Percentiles rank a stretch among this genome's conserved stretches.
phyloP scores from a whole-genome alignment of 2,888 invertebrate genomes.

The Galeruca laticollis region DNA sequence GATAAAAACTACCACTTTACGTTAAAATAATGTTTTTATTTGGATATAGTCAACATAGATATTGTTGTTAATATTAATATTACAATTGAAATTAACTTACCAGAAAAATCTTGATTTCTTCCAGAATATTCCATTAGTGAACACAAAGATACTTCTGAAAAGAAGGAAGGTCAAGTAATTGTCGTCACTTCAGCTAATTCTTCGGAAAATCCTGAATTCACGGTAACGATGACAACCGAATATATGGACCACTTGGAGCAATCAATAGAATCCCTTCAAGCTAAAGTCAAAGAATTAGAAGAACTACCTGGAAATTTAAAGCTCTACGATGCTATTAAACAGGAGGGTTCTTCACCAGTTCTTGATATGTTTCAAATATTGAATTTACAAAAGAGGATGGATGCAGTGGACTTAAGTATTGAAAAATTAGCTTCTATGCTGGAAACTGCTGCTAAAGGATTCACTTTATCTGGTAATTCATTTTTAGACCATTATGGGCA shows the following conservation, averaged over 20 bases:
- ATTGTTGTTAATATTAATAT: neutral
- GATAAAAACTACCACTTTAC: too few species aligned
- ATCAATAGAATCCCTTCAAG: conserved; percentile 64
- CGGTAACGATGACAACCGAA: conserved; percentile 58
- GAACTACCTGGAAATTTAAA: conserved; percentile 66
- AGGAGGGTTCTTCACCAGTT: conserved; percentile 53
- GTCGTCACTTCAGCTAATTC: conserved; percentile 2
- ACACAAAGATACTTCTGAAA: neutral
- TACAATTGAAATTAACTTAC: neutral
- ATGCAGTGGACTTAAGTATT: conserved; percentile 74
- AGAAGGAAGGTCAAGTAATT: conserved; percentile 39
- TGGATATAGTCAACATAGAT: too few species aligned
- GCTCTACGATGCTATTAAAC: conserved; percentile 64
- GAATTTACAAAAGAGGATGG: conserved; percentile 74
- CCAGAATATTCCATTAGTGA: conserved; percentile 22
- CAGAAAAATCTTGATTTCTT: neutral
- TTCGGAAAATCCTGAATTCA: conserved; percentile 48
- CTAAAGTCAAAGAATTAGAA: conserved; percentile 60
- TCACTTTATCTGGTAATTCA: neutral
- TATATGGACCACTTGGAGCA: conserved; percentile 61
- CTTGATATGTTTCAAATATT: conserved; percentile 77
- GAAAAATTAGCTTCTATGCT: conserved; percentile 73
- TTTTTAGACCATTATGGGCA: neutral
- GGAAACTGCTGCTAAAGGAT: conserved; percentile 69
- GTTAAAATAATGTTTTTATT: too few species aligned